Evolutionary conservation across 2,797 vertebrate species (phyloP).

Genomic region (Loriculus beryllinus): DNA sequence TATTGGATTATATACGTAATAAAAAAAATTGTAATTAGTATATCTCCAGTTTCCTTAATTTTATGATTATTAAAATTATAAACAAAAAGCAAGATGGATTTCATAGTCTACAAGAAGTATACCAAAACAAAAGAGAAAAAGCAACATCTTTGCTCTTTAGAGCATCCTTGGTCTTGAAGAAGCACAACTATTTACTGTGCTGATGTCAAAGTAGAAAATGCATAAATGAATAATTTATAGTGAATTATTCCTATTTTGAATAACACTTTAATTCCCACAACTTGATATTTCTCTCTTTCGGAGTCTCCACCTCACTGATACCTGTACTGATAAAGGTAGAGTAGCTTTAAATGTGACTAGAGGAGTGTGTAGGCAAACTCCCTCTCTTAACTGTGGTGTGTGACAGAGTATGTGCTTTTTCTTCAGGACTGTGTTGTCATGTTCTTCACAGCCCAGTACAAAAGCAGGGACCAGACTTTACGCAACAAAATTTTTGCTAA

Average conservation of each 20-base stretch:
- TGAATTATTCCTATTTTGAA: not conserved
- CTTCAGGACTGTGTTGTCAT: accelerated
- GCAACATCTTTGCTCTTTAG: not conserved
- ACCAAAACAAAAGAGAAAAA: not conserved
- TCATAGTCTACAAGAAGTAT: not conserved
- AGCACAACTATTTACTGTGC: not conserved
- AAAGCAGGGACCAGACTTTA: not conserved
- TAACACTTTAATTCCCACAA: not conserved
- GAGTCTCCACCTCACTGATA: not conserved
- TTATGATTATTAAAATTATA: not conserved
- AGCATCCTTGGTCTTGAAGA: not conserved
- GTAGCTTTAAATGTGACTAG: not conserved
- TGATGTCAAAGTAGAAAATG: not conserved
- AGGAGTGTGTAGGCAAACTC: not conserved
- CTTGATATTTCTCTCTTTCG: not conserved
- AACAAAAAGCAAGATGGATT: not conserved
- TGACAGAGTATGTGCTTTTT: accelerated
- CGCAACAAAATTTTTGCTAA: not conserved
- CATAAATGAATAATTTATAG: not conserved
- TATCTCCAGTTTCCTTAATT: not conserved
- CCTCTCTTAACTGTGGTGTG: not conserved
- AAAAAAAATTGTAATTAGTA: not conserved
- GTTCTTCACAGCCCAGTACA: not conserved
- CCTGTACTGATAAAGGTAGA: not conserved
- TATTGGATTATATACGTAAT: not conserved